Evolutionary conservation across 2,888 invertebrate genomes (phyloP), one percentile per base, ranked within the genome.

Genomic region (Drosophila nr. fundita): DNA sequence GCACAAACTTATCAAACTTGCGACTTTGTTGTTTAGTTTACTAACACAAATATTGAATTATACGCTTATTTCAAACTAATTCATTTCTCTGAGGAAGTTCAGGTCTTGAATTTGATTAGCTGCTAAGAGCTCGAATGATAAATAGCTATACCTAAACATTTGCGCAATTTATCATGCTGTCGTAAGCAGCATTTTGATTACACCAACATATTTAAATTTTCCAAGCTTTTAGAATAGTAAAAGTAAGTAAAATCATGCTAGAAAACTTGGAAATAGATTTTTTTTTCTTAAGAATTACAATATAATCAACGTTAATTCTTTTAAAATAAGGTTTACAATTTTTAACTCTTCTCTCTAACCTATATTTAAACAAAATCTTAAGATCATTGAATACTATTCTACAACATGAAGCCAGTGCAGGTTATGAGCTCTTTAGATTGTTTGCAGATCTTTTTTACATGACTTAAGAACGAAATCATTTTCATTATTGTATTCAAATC

Each of bases 11-110:
- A 13, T 7, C 21, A 38, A 61, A 18, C 54, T 74, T 42, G n/a
- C 13, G 49, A 54, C 52, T 57, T 67, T 53, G 32, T 34, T 34
- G 71, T 27, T 61, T 36, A 63, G 69, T 70, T 75, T 45, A 38
- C 11, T 61, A 71, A 52, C 34, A 45, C 21, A 54, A 67, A 71
- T 75, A 78, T 78, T 69, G 64, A 75, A 69, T 69, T 68, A 73
- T 36, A 6, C 15, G 40, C 40, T 18, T 15, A 58, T 38, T 62
- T 73, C 49, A 42, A 27, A n/a, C 29, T 13, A 38, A 18, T 59
- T 59, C 55, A 27, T 7, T 6, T 34, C 21, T 18, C 4, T n/a
- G 18, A 50, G 30, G 24, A 73, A 67, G 40, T n/a, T 54, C 6
- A 1, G 18, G 4, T 32, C 18, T 15, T 7, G 18, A 13, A 15